These are phyloP conservation scores for Pachydiplax longipennis DNA, from an alignment of 2,888 invertebrate genomes.

Conservation along the genomic window DNA sequence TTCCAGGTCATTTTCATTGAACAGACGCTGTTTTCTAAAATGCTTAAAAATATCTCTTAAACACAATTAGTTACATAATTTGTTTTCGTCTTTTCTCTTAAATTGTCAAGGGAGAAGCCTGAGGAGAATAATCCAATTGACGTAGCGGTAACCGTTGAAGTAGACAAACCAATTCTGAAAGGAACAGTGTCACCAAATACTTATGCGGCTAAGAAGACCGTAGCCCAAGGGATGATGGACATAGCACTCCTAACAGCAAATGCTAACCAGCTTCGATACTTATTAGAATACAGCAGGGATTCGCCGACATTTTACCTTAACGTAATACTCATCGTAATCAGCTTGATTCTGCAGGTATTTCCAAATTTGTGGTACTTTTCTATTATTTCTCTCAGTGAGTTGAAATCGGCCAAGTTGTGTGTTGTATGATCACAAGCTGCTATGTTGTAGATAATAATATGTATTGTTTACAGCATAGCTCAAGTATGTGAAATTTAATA, in stretches of 20 bases:
- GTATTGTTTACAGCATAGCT: too few species aligned
- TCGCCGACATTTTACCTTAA: constrained; percentile 68
- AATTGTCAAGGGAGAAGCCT: neutral
- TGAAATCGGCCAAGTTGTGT: too few species aligned
- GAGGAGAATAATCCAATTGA: neutral
- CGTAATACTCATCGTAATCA: constrained; percentile 66
- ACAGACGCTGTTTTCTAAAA: neutral
- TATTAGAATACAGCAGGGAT: constrained; percentile 67
- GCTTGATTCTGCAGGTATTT: constrained; percentile 68
- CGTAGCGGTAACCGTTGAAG: neutral
- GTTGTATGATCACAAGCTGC: too few species aligned
- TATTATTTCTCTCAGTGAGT: too few species aligned
- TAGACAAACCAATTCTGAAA: neutral
- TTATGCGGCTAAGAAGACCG: constrained; percentile 68
- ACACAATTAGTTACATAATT: neutral
- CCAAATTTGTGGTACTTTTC: neutral
- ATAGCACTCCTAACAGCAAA: constrained; percentile 74
- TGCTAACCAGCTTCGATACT: constrained; percentile 72
- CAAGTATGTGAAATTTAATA: too few species aligned
- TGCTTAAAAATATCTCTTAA: neutral
- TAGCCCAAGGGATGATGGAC: constrained; percentile 75
- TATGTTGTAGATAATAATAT: too few species aligned
- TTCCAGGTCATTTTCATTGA: too few species aligned
- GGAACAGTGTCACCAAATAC: neutral
- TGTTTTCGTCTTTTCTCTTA: neutral